Percentiles rank a stretch among this genome's conserved stretches.
Conservation (phyloP, 2,888 invertebrate genomes). For the Drosophila antonietae region DNA sequence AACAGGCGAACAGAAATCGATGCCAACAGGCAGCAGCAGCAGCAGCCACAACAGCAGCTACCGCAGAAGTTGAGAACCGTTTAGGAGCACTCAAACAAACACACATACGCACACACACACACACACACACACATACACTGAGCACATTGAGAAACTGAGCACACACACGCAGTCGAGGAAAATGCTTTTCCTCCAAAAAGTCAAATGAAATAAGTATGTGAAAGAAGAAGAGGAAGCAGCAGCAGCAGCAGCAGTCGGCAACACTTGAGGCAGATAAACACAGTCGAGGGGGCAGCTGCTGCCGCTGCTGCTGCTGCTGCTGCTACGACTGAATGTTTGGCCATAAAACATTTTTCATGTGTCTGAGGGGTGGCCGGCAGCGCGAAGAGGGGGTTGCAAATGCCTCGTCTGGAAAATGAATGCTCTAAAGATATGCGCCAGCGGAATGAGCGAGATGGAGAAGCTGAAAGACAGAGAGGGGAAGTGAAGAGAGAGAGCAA, state of each 20-base stretch:
- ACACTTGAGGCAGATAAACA: conserved; percentile 61
- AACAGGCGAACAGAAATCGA: conserved; percentile 78
- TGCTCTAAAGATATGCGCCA: conserved; percentile 26
- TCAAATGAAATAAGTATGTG: conserved; percentile 76
- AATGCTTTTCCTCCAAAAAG: conserved; percentile 79
- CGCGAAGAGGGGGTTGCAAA: conserved; percentile 66
- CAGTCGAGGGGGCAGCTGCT: conserved; percentile 33
- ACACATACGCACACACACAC: conserved; percentile 19
- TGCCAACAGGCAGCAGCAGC: conserved; percentile 37
- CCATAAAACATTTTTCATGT: conserved; percentile 73
- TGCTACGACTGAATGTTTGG: conserved; percentile 36
- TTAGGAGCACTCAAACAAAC: conserved; percentile 61
- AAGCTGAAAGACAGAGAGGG: neutral
- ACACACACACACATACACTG: conserved; percentile 7
- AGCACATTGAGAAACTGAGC: conserved; percentile 12
- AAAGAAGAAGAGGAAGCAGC: conserved; percentile 52
- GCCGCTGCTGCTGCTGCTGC: conserved; percentile 30
- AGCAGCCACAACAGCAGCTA: conserved; percentile 33
- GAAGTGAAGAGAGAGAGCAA: conserved; percentile 4
- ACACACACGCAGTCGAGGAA: conserved; percentile 50
- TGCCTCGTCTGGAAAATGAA: conserved; percentile 69
- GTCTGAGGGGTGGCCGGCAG: conserved; percentile 51
- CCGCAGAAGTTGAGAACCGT: conserved; percentile 63
- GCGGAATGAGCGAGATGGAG: neutral
- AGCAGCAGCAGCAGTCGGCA: conserved; percentile 42